Evolutionary conservation across 2,113 vertebrate genomes (phyloP).

Genomic region (Oryzias celebensis): DNA sequence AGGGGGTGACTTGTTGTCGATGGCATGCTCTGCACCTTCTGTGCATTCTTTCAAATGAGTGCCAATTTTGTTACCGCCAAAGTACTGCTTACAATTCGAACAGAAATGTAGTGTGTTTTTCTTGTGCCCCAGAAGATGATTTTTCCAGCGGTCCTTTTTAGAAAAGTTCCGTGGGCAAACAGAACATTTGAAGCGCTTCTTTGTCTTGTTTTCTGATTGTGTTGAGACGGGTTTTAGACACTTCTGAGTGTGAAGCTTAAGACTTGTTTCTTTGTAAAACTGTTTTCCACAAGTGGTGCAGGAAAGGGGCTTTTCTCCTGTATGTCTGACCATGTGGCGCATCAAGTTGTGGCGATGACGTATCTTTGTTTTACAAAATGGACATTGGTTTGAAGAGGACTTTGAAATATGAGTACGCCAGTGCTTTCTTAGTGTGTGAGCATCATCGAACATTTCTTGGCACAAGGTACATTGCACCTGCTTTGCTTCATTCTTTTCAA

Average conservation of each 20-base stretch:
- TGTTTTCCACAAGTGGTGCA: constrained; percentile 68
- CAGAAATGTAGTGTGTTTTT: constrained; percentile 61
- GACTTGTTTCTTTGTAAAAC: constrained; percentile 57
- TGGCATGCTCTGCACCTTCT: neutral
- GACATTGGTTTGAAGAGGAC: constrained; percentile 64
- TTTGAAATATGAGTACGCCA: constrained; percentile 64
- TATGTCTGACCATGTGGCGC: constrained; percentile 72
- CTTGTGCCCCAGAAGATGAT: constrained; percentile 65
- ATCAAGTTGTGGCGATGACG: constrained; percentile 54
- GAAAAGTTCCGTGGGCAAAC: constrained; percentile 66
- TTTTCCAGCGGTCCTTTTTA: constrained; percentile 40
- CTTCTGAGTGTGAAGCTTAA: constrained; percentile 56
- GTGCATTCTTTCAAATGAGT: constrained; percentile 51
- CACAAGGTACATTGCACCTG: constrained; percentile 67
- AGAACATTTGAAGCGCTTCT: constrained; percentile 39
- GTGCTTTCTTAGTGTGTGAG: constrained; percentile 63
- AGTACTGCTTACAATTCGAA: constrained; percentile 68
- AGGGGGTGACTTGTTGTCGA: neutral
- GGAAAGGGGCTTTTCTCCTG: constrained; percentile 66
- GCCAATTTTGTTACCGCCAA: constrained; percentile 50
- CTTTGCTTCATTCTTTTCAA: constrained; percentile 23
- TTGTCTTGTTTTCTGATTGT: neutral
- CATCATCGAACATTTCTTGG: constrained; percentile 59
- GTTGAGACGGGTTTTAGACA: constrained; percentile 29
- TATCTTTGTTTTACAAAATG: constrained; percentile 69